A percentile compares a stretch with the other conserved stretches of the same genome.
Evolutionary conservation across 2,113 vertebrate species (phyloP).

Genomic region (Romanogobio albipinnatus): DNA sequence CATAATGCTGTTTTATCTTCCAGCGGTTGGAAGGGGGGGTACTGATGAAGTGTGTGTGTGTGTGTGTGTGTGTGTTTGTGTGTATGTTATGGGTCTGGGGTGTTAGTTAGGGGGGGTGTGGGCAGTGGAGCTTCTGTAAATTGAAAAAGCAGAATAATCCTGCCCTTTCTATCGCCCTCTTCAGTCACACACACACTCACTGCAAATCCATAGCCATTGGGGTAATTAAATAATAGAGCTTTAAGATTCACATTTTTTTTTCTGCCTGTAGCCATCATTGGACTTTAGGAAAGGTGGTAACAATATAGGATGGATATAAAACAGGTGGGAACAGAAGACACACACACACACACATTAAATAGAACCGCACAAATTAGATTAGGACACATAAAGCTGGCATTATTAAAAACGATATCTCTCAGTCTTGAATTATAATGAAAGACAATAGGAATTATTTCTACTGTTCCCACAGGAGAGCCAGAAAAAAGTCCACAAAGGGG

Average conservation of each 20-base stretch:
- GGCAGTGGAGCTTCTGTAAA: constrained; percentile 45
- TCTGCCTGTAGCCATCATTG: constrained; percentile 80
- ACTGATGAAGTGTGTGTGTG: constrained; percentile 20
- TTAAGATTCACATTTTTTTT: constrained; percentile 96
- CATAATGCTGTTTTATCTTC: constrained; percentile 99
- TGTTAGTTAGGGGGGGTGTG: constrained; percentile 59
- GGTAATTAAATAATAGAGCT: constrained; percentile 99
- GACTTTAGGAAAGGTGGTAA: constrained; percentile 75
- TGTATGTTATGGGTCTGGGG: constrained; percentile 50
- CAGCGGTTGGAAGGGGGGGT: constrained; percentile 86
- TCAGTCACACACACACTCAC: constrained; percentile 45
- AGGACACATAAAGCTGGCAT: constrained; percentile 41
- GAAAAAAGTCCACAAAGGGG: background rate
- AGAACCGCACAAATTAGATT: constrained; percentile 60
- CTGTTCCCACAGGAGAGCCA: constrained; percentile 9
- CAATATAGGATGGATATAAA: constrained; percentile 65
- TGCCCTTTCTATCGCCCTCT: constrained; percentile 57
- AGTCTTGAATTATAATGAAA: constrained; percentile 40
- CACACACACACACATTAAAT: constrained; percentile 8
- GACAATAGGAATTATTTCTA: constrained; percentile 43
- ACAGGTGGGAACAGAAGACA: constrained; percentile 50
- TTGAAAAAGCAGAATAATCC: constrained; percentile 63
- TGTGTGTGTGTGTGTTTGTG: constrained; percentile 51
- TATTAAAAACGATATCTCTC: constrained; percentile 39
- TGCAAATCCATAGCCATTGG: constrained; percentile 92